These are phyloP conservation scores for Todiramphus chloris DNA, from an alignment of 2,113 vertebrate genomes.

Conservation along the genomic window DNA sequence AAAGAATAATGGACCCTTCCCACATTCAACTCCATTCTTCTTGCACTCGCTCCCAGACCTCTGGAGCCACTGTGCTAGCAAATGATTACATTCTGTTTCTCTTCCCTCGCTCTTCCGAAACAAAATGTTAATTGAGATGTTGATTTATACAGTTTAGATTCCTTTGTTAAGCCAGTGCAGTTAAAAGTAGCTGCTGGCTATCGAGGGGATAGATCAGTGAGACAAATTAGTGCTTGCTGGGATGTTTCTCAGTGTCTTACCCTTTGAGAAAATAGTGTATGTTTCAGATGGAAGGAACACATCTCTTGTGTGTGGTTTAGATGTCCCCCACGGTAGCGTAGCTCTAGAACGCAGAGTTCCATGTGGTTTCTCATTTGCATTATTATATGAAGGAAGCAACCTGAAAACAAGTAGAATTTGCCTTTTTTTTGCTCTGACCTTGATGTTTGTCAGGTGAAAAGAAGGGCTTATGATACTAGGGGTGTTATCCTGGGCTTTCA, in stretches of 20 bases:
- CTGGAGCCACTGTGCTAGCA: constrained; percentile 48
- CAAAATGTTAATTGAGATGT: constrained; percentile 41
- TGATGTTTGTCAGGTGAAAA: background rate
- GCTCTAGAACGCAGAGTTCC: background rate
- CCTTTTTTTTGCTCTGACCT: background rate
- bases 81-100: constrained; percentile 57
- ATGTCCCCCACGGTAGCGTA: background rate
- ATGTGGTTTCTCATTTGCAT: background rate
- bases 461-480: background rate
- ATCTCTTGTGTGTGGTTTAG: background rate
- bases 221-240: constrained; percentile 1
- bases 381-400: background rate
- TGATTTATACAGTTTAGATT: constrained; percentile 45
- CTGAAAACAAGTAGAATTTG: background rate
- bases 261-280: background rate
- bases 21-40: constrained; percentile 54
- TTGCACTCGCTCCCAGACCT: constrained; percentile 23
- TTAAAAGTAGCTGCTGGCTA: constrained; percentile 9
- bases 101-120: constrained; percentile 32
- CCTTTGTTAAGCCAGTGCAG: background rate
- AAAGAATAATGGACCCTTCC: constrained; percentile 72
- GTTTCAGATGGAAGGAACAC: background rate
- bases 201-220: background rate
- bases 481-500: background rate
- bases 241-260: background rate